Percentiles rank a stretch among this genome's conserved stretches.
phyloP scores from a whole-genome alignment of 2,888 invertebrate species.

The Phyllotreta cruciferae region DNA sequence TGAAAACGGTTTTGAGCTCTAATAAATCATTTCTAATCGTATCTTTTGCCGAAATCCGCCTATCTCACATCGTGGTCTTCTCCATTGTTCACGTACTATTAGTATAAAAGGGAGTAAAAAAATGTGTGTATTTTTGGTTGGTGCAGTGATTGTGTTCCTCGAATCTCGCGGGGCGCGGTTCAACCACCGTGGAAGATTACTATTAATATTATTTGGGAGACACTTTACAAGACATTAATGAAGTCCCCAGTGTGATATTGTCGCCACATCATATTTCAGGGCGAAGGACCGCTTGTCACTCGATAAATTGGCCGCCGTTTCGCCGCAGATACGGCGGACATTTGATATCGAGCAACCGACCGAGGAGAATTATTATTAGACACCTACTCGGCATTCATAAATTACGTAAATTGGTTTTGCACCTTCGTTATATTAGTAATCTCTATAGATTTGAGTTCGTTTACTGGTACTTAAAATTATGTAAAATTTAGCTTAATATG shows the following conservation, averaged over 20 bases:
- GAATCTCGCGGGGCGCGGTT: constrained; percentile 27
- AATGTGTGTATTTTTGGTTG: background rate
- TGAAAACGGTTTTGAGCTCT: no score
- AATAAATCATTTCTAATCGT: no score
- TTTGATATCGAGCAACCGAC: constrained; percentile 43
- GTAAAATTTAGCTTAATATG: no score
- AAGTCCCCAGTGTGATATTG: constrained; percentile 62
- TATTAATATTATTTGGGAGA: constrained; percentile 62
- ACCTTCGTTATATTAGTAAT: no score
- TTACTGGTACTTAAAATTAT: no score
- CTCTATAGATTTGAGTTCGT: no score
- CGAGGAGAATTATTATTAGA: constrained; percentile 39
- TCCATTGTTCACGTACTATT: no score
- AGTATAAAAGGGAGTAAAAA: background rate
- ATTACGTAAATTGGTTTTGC: no score
- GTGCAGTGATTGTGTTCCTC: constrained; percentile 17
- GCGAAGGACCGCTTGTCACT: constrained; percentile 53
- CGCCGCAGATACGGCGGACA: constrained; percentile 43
- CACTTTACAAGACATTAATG: constrained; percentile 63
- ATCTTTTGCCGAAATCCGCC: no score
- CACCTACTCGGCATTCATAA: no score
- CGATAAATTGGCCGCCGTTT: constrained; percentile 56
- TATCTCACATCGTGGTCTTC: background rate
- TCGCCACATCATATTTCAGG: constrained; percentile 60
- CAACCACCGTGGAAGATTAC: constrained; percentile 54